A percentile compares a stretch with the other conserved stretches of the same genome.
phyloP scores from a whole-genome alignment of 2,113 vertebrate genomes.

The Neolamprologus caudopunctatus region DNA sequence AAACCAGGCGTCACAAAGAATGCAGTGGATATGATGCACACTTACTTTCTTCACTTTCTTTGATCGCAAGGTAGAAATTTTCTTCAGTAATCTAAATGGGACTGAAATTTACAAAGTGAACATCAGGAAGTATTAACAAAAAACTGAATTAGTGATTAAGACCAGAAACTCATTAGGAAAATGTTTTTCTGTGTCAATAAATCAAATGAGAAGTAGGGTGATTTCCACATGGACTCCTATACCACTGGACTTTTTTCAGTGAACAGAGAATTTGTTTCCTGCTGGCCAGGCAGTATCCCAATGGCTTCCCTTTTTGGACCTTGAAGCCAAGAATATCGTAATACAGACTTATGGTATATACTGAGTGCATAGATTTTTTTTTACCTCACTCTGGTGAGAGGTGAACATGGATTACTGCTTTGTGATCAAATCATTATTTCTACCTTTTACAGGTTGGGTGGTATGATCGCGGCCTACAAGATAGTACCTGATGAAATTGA shows the following conservation, averaged over 20 bases:
- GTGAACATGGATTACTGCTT: neutral
- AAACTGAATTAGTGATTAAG: neutral
- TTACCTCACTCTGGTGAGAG: neutral
- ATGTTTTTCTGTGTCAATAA: neutral
- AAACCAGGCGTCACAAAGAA: neutral
- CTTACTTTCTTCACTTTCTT: neutral
- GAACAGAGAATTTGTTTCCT: neutral
- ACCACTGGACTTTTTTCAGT: neutral
- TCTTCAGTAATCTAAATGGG: neutral
- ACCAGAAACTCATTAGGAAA: neutral
- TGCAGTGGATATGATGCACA: neutral
- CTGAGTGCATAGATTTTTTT: neutral
- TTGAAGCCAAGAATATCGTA: neutral
- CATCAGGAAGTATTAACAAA: neutral
- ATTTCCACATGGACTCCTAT: neutral
- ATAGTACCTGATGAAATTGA: constrained; percentile 98
- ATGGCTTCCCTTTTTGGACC: neutral
- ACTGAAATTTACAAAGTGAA: neutral
- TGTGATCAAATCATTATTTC: neutral
- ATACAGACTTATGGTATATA: neutral
- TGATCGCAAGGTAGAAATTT: neutral
- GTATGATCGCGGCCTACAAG: constrained; percentile 96
- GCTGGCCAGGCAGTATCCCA: neutral
- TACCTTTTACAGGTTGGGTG: constrained; percentile 87
- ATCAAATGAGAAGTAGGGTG: neutral